phyloP scores from a whole-genome alignment of 1,140 invertebrate genomes.

The Leptopilina clavipes region DNA sequence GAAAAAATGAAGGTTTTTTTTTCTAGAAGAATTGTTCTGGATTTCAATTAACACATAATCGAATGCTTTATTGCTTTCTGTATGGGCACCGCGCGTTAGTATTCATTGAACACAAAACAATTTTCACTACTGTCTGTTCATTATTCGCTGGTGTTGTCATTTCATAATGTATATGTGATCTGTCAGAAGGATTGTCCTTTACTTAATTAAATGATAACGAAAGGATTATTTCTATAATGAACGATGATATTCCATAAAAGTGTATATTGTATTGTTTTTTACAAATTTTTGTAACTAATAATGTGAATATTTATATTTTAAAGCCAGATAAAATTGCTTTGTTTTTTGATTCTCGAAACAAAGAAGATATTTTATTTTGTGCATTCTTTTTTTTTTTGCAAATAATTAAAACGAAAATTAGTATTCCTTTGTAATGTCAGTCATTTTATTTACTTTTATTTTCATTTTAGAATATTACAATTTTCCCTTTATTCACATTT shows the following conservation, averaged over 20 bases:
- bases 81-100: not conserved
- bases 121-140: not conserved
- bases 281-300: too few relatives aligned
- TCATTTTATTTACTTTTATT: too few relatives aligned
- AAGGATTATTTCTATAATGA: not conserved
- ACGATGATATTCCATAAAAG: not conserved
- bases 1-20: not conserved
- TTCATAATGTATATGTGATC: not conserved
- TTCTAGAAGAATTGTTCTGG: not conserved
- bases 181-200: not conserved
- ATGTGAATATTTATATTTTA: too few relatives aligned
- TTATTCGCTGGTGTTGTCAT: not conserved
- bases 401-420: too few relatives aligned
- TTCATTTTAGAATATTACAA: too few relatives aligned
- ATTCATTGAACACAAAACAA: conserved; percentile 6
- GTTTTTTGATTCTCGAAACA: too few relatives aligned
- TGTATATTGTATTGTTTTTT: not conserved
- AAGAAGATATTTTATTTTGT: too few relatives aligned
- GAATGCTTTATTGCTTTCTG: conserved; percentile 4
- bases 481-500: too few relatives aligned
- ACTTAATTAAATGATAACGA: conserved; percentile 11
- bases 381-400: too few relatives aligned
- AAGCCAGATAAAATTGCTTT: too few relatives aligned
- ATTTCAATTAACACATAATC: not conserved
- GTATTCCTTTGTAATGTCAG: too few relatives aligned